These are phyloP conservation scores for Drosophila sp. DNA, from an alignment of 1,140 invertebrate species.

Conservation along the genomic window DNA sequence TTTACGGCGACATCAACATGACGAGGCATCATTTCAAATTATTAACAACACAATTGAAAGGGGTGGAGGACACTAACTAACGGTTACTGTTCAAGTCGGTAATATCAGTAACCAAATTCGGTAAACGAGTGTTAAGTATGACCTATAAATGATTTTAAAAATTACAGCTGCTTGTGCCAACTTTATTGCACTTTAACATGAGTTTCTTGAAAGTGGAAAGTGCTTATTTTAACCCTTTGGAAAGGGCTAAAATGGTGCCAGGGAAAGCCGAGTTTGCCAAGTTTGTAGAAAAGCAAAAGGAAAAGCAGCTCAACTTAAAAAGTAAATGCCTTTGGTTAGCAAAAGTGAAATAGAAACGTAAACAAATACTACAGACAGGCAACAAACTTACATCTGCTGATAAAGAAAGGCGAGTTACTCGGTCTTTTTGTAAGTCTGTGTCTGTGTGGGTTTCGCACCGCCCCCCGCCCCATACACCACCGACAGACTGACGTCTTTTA, in stretches of 20 bases:
- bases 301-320: slow-evolving; percentile 50
- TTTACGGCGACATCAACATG: slow-evolving; percentile 44
- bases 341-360: slow-evolving; percentile 77
- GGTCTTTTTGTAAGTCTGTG: slow-evolving; percentile 12
- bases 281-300: slow-evolving; percentile 47
- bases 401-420: slow-evolving; percentile 64
- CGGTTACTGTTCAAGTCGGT: neutral
- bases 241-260: slow-evolving; percentile 63
- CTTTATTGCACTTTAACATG: slow-evolving; percentile 33
- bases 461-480: neutral
- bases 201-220: slow-evolving; percentile 2
- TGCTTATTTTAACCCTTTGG: slow-evolving; percentile 20
- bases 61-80: slow-evolving; percentile 9
- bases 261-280: slow-evolving; percentile 42
- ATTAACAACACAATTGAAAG: slow-evolving; percentile 11
- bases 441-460: slow-evolving; percentile 5
- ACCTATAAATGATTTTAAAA: slow-evolving; percentile 20
- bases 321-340: slow-evolving; percentile 72
- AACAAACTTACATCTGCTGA: slow-evolving; percentile 76
- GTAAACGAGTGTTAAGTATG: neutral
- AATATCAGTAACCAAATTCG: slow-evolving; percentile 12
- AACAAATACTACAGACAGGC: slow-evolving; percentile 66
- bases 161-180: neutral
- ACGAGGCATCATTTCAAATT: slow-evolving; percentile 44
- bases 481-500: slow-evolving; percentile 49